These are phyloP conservation scores for Platycercus adscitus DNA, from an alignment of 2,113 vertebrate species.

Conservation along the genomic window DNA sequence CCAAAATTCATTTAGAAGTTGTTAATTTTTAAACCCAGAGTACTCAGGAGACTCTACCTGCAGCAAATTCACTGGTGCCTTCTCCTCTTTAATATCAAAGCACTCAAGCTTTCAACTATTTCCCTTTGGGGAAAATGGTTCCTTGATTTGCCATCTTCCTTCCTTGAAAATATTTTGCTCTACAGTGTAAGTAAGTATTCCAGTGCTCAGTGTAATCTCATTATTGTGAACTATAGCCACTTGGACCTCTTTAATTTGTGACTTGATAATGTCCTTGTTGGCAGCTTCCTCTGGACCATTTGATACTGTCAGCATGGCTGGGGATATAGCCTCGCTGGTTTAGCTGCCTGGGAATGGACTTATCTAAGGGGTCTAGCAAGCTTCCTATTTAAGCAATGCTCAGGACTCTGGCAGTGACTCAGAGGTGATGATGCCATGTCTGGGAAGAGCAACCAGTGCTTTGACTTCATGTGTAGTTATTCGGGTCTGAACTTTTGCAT, in stretches of 20 bases:
- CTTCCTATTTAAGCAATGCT: background rate
- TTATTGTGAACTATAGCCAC: background rate
- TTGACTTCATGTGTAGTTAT: background rate
- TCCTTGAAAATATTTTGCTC: background rate
- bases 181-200: background rate
- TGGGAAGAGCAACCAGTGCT: background rate
- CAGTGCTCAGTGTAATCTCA: background rate
- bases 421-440: background rate
- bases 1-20: background rate
- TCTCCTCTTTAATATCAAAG: constrained; percentile 34
- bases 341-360: background rate
- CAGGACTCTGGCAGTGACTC: background rate
- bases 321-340: background rate
- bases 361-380: background rate
- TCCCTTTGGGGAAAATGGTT: background rate
- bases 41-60: background rate
- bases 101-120: background rate
- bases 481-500: background rate
- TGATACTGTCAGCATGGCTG: accelerated
- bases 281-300: background rate
- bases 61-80: background rate
- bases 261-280: background rate
- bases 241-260: background rate
- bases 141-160: background rate
- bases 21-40: background rate